phyloP scores from a whole-genome alignment of 2,113 vertebrate genomes.

The Odontophorus gujanensis region DNA sequence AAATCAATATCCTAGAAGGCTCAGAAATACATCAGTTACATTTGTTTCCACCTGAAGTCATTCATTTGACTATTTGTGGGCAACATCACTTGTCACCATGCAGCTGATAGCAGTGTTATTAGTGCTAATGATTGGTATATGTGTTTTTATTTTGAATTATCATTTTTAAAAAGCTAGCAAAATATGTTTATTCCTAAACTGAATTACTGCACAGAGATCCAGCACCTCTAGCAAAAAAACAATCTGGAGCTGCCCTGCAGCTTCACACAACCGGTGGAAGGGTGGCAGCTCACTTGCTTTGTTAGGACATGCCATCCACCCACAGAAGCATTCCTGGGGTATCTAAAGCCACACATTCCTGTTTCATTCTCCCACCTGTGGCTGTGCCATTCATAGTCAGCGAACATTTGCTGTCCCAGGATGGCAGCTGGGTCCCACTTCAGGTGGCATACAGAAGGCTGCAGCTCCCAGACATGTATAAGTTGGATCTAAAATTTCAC shows the following conservation, averaged over 20 bases:
- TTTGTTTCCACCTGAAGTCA: slow-evolving; percentile 6
- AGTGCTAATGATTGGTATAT: background rate
- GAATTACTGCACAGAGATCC: background rate
- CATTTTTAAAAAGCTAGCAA: background rate
- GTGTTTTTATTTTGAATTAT: background rate
- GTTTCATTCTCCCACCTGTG: background rate
- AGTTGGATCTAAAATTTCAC: background rate
- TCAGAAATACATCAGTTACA: slow-evolving; percentile 7
- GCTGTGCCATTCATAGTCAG: background rate
- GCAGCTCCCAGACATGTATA: background rate
- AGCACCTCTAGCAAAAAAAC: background rate
- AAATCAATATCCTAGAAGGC: slow-evolving; percentile 49
- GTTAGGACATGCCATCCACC: fast-evolving
- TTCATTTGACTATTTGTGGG: background rate
- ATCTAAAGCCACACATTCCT: background rate
- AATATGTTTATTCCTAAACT: background rate
- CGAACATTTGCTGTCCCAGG: background rate
- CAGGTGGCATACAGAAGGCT: background rate
- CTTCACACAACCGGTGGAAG: background rate
- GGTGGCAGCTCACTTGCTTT: background rate
- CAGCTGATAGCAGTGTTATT: background rate
- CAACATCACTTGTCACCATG: background rate
- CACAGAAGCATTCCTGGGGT: background rate
- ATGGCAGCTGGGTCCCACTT: background rate
- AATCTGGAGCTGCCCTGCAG: background rate